These are phyloP conservation scores for Alcedo quadribrachys DNA, from an alignment of 2,797 vertebrate species.

Conservation along the genomic window DNA sequence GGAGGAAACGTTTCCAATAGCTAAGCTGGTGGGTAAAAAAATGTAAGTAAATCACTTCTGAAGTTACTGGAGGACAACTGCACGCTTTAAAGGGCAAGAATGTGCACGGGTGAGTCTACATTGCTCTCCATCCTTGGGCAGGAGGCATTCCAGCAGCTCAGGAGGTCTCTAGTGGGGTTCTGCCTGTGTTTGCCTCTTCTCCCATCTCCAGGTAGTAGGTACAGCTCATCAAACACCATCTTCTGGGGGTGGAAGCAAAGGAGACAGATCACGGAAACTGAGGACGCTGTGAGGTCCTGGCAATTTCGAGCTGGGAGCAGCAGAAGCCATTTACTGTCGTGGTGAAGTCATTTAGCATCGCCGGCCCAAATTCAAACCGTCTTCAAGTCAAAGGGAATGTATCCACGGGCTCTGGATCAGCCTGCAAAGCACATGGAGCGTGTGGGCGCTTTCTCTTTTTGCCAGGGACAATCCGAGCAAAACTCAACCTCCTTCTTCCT, in stretches of 20 bases:
- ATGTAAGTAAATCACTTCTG: not conserved
- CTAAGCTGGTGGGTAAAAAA: not conserved
- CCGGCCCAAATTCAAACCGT: not conserved
- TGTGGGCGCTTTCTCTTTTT: conserved; percentile 32
- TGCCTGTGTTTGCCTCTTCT: not conserved
- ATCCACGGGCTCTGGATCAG: conserved; percentile 27
- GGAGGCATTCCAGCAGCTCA: not conserved
- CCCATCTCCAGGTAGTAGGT: not conserved
- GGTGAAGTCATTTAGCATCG: not conserved
- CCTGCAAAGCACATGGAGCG: not conserved
- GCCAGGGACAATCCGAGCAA: conserved; percentile 63
- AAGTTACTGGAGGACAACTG: not conserved
- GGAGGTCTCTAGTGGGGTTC: not conserved
- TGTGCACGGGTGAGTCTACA: not conserved
- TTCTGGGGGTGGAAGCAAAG: not conserved
- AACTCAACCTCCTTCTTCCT: conserved; percentile 47
- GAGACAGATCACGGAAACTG: not conserved
- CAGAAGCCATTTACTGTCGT: not conserved
- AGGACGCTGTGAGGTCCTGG: not conserved
- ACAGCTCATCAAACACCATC: not conserved
- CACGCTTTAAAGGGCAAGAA: not conserved
- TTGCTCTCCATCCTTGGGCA: not conserved
- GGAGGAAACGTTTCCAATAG: not conserved
- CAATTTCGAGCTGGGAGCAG: not conserved
- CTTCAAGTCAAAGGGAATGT: not conserved